Evolutionary conservation across 2,888 invertebrate genomes (phyloP).

Genomic region (Dicyrtomina minuta): DNA sequence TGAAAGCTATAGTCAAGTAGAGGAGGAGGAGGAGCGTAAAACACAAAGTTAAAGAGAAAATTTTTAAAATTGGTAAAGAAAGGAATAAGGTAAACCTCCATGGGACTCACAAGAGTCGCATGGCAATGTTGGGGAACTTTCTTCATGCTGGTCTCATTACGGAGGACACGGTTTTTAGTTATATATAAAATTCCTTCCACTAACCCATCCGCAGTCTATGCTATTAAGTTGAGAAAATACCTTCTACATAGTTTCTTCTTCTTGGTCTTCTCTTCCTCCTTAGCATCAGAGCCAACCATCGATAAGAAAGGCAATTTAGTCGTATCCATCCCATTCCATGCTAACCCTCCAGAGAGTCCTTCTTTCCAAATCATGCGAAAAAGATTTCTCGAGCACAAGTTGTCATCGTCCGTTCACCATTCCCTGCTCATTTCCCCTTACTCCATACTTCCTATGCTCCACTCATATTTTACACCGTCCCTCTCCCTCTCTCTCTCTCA

Average conservation of each 20-base stretch:
- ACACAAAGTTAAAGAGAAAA: too few relatives aligned
- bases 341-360: slow-evolving; percentile 35
- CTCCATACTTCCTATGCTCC: too few relatives aligned
- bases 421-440: neutral
- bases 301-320: slow-evolving; percentile 41
- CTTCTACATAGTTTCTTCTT: too few relatives aligned
- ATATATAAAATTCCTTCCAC: too few relatives aligned
- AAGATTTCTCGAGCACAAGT: slow-evolving; percentile 30
- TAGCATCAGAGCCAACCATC: neutral
- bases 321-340: slow-evolving; percentile 35
- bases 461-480: too few relatives aligned
- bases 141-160: slow-evolving; percentile 31
- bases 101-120: neutral
- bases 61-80: too few relatives aligned
- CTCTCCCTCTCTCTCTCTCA: neutral
- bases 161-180: slow-evolving; percentile 31
- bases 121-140: neutral
- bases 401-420: slow-evolving; percentile 35
- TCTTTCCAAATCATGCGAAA: slow-evolving; percentile 37
- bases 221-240: too few relatives aligned
- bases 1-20: too few relatives aligned
- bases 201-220: too few relatives aligned
- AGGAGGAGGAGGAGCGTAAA: too few relatives aligned
- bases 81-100: slow-evolving; percentile 14
- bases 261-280: too few relatives aligned